Conservation (phyloP, 2,888 invertebrate genomes). For the Drosophila gaucha region DNA sequence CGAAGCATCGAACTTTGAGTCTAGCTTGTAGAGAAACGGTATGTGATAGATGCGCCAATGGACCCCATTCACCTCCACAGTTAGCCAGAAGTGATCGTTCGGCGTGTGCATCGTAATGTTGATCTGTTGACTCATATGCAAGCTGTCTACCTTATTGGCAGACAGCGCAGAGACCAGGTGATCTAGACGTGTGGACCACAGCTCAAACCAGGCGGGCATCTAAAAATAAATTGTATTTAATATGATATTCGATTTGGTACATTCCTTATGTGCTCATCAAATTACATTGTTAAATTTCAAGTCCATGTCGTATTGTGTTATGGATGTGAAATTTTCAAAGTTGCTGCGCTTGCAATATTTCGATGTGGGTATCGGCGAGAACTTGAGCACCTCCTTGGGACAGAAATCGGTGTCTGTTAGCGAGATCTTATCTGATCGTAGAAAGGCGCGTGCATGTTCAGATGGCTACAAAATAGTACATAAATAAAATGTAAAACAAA, state of each 20-base stretch:
- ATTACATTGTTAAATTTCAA: constrained; percentile 82
- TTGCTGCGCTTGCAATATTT: constrained; percentile 84
- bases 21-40: constrained; percentile 83
- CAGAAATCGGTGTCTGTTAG: constrained; percentile 82
- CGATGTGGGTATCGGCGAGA: constrained; percentile 84
- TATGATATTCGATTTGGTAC: background rate
- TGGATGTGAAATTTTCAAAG: constrained; percentile 84
- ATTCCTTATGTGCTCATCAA: background rate
- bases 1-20: constrained; percentile 84
- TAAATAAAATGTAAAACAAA: background rate
- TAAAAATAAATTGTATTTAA: constrained; percentile 31
- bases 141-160: constrained; percentile 78
- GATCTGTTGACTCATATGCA: constrained; percentile 82
- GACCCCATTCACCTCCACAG: constrained; percentile 82
- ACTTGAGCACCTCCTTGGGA: constrained; percentile 84
- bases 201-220: constrained; percentile 84
- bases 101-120: constrained; percentile 82
- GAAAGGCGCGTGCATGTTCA: constrained; percentile 82
- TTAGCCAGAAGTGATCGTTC: constrained; percentile 82
- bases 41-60: constrained; percentile 83
- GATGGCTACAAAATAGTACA: constrained; percentile 73
- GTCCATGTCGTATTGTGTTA: constrained; percentile 83
- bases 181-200: constrained; percentile 83
- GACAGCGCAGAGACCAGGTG: constrained; percentile 84
- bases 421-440: constrained; percentile 80